These are phyloP conservation scores for Brachyptera risi DNA, from an alignment of 2,888 invertebrate species.

Conservation along the genomic window DNA sequence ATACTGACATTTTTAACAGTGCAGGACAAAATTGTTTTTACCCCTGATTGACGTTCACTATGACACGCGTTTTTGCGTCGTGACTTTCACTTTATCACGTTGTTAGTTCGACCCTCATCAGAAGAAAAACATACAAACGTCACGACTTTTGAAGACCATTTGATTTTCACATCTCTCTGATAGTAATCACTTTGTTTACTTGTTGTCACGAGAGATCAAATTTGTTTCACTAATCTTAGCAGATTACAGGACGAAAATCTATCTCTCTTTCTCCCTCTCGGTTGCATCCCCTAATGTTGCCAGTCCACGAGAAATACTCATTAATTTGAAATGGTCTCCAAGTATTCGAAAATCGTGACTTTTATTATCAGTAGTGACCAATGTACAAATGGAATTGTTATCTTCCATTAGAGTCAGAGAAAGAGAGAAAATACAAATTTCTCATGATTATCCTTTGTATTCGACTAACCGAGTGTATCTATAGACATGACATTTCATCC, in stretches of 20 bases:
- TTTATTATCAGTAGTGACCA: slow-evolving; percentile 18
- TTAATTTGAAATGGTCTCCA: too few species aligned
- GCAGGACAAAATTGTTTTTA: too few species aligned
- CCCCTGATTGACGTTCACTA: too few species aligned
- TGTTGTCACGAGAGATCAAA: too few species aligned
- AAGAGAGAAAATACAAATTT: not conserved
- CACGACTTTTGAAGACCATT: not conserved
- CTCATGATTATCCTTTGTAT: slow-evolving; percentile 12
- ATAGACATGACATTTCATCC: not conserved
- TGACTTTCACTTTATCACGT: not conserved
- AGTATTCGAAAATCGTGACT: not conserved
- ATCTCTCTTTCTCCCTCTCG: too few species aligned
- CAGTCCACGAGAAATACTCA: too few species aligned
- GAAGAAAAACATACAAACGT: not conserved
- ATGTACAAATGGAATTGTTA: slow-evolving; percentile 10
- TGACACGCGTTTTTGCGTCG: too few species aligned
- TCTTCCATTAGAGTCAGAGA: slow-evolving; percentile 8
- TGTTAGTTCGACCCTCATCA: not conserved
- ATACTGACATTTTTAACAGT: too few species aligned
- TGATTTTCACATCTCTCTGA: not conserved
- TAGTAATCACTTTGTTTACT: not conserved
- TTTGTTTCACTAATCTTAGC: not conserved
- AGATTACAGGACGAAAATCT: not conserved
- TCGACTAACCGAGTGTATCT: slow-evolving; percentile 4
- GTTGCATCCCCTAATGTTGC: not conserved